These are phyloP conservation scores for Diogma glabrata DNA, from an alignment of 2,888 invertebrate genomes.

Conservation along the genomic window DNA sequence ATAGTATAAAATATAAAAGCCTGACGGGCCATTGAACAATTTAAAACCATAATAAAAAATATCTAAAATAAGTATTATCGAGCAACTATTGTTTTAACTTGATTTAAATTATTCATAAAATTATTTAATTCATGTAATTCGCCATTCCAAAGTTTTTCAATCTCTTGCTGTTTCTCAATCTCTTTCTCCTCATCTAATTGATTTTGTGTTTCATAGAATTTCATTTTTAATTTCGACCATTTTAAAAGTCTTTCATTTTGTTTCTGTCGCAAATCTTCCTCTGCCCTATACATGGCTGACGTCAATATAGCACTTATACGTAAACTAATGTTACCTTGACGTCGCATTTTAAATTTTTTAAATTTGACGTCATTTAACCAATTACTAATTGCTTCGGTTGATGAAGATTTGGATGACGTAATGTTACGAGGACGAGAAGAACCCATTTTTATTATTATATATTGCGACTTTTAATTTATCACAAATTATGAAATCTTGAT, in stretches of 20 bases:
- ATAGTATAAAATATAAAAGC: background rate
- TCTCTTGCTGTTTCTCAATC: slow-evolving; percentile 23
- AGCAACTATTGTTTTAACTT: slow-evolving; percentile 32
- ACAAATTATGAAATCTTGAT: background rate
- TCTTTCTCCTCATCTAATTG: slow-evolving; percentile 7
- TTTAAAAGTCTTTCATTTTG: slow-evolving; percentile 42
- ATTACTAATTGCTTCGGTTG: slow-evolving; percentile 22
- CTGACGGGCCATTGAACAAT: background rate
- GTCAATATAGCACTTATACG: slow-evolving; percentile 46
- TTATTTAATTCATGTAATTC: slow-evolving; percentile 45
- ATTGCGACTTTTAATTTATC: background rate
- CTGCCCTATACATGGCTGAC: slow-evolving; percentile 40
- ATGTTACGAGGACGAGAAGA: slow-evolving; percentile 5
- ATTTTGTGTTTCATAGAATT: slow-evolving; percentile 21
- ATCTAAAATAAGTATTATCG: slow-evolving; percentile 25
- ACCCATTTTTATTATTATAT: slow-evolving; percentile 8
- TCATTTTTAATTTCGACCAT: slow-evolving; percentile 38
- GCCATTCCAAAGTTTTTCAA: slow-evolving; percentile 34
- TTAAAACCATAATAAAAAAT: background rate
- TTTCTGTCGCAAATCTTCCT: slow-evolving; percentile 41
- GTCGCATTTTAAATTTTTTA: slow-evolving; percentile 39
- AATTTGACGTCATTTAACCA: slow-evolving; percentile 46
- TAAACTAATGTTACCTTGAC: slow-evolving; percentile 39
- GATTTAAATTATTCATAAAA: slow-evolving; percentile 44
- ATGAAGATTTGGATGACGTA: background rate